These are phyloP conservation scores for Lasiurus cinereus DNA, from an alignment of 2,113 vertebrate species.

Conservation along the genomic window DNA sequence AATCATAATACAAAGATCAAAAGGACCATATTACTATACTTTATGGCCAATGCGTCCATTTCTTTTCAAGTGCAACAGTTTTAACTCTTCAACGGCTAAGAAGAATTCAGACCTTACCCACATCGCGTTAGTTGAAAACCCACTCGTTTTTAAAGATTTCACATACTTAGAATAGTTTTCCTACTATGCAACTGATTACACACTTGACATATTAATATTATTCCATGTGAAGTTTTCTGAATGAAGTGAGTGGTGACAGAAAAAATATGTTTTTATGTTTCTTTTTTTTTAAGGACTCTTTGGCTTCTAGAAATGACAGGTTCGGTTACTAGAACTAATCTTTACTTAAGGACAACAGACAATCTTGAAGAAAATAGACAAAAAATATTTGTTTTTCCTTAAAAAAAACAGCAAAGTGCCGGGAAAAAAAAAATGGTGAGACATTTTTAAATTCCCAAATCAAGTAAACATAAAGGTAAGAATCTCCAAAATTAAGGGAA, in stretches of 20 bases:
- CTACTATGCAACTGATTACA: constrained; percentile 84
- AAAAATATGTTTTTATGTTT: constrained; percentile 65
- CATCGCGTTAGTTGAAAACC: constrained; percentile 83
- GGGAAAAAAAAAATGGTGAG: constrained; percentile 16
- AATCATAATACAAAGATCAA: constrained; percentile 87
- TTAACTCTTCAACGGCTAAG: constrained; percentile 86
- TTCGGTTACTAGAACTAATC: neutral
- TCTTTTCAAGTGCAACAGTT: constrained; percentile 85
- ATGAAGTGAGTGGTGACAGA: constrained; percentile 80
- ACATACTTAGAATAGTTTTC: constrained; percentile 87
- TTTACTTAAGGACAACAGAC: constrained; percentile 33
- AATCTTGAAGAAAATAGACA: neutral
- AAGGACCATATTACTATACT: constrained; percentile 82
- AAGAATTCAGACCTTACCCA: constrained; percentile 86
- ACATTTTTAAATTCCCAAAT: constrained; percentile 19
- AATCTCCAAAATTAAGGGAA: neutral
- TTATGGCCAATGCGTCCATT: constrained; percentile 84
- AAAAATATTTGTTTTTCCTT: neutral
- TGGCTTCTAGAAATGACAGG: neutral
- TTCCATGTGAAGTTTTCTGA: constrained; percentile 85
- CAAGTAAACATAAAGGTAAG: neutral
- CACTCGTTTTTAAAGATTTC: constrained; percentile 83
- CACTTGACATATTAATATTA: constrained; percentile 81
- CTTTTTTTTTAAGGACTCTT: constrained; percentile 35
- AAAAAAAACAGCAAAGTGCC: neutral